Conservation (phyloP, 1,140 invertebrate species). For the Matsumurasca onukii region DNA sequence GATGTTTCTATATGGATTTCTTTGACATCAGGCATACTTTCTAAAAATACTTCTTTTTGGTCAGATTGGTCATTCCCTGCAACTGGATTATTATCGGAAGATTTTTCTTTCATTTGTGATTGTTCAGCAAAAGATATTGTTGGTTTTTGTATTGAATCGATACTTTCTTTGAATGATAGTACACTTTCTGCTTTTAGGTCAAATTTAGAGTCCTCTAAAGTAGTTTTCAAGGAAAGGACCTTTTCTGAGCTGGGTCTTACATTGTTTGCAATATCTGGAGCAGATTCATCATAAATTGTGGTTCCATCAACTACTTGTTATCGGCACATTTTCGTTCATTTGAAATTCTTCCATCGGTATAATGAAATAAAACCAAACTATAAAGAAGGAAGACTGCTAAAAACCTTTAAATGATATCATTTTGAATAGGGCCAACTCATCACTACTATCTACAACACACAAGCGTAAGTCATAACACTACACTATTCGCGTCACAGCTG, state of each 20-base stretch:
- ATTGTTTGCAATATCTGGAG: neutral
- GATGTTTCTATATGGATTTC: no score
- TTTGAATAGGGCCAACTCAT: constrained; percentile 28
- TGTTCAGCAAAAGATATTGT: neutral
- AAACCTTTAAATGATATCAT: constrained; percentile 9
- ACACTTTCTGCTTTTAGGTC: no score
- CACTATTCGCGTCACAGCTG: no score
- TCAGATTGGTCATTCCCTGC: no score
- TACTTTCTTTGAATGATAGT: no score
- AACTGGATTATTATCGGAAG: no score
- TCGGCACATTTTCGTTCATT: constrained; percentile 14
- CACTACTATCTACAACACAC: no score
- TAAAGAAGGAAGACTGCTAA: neutral
- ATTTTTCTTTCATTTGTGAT: neutral
- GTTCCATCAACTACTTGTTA: constrained; percentile 33
- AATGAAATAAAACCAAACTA: neutral
- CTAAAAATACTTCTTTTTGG: neutral
- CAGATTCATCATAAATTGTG: constrained; percentile 28
- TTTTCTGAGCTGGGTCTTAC: no score
- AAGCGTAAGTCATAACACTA: no score
- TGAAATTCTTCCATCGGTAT: constrained; percentile 7
- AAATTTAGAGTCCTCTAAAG: no score
- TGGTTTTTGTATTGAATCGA: no score
- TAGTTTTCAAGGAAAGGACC: no score
- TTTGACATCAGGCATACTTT: constrained; percentile 1